Evolutionary conservation across 2,113 vertebrate species (phyloP).

Genomic region (Recurvirostra avosetta): DNA sequence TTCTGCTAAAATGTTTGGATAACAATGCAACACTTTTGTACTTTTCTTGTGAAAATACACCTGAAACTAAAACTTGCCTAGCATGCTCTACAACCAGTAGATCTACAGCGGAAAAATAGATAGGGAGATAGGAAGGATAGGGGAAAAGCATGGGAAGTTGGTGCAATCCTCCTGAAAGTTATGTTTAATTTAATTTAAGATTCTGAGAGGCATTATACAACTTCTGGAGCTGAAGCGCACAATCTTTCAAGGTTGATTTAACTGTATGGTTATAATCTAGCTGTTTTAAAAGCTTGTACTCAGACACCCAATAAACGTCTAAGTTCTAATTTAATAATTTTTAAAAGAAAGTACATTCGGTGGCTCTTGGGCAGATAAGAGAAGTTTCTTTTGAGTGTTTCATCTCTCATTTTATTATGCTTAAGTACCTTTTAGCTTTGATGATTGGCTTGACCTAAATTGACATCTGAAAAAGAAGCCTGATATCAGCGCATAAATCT

Average conservation of each 20-base stretch:
- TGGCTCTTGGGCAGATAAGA: neutral
- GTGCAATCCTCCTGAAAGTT: neutral
- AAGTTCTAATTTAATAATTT: neutral
- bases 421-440: slow-evolving; percentile 28
- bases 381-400: neutral
- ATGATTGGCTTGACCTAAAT: neutral
- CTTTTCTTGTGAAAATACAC: neutral
- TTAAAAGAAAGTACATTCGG: neutral
- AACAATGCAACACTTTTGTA: neutral
- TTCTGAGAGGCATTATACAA: neutral
- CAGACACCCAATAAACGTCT: neutral
- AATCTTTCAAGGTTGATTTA: slow-evolving; percentile 39
- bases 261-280: neutral
- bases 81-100: neutral
- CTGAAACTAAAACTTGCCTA: neutral
- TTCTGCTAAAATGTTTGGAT: neutral
- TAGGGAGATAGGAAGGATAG: neutral
- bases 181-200: slow-evolving; percentile 30
- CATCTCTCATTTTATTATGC: neutral
- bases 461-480: neutral
- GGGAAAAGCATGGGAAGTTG: neutral
- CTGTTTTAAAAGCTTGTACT: neutral
- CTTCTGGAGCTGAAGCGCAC: slow-evolving; percentile 3
- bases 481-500: neutral
- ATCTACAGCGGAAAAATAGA: neutral